Conservation (phyloP, 2,113 vertebrate species). For the Etheostoma cragini region DNA sequence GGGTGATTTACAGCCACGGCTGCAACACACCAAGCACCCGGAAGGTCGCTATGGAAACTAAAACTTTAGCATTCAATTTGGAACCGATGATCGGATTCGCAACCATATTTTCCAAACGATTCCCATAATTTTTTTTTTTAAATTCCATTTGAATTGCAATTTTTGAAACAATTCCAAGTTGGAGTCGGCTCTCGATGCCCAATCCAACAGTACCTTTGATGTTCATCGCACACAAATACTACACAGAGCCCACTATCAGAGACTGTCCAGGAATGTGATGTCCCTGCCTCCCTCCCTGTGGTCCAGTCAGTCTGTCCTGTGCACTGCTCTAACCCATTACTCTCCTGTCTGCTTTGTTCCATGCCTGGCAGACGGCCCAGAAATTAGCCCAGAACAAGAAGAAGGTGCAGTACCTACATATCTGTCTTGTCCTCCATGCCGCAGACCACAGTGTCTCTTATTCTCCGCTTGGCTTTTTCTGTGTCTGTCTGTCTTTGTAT, state of each 20-base stretch:
- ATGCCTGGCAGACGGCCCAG: constrained; percentile 96
- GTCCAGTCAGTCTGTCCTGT: constrained; percentile 35
- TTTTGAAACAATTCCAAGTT: too few species aligned
- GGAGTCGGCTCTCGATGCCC: too few species aligned
- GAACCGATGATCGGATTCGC: too few species aligned
- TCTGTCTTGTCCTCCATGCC: background rate
- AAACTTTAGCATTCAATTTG: too few species aligned
- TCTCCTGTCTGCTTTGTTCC: constrained; percentile 94
- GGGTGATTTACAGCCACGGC: too few species aligned
- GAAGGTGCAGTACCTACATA: constrained; percentile 94
- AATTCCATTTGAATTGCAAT: too few species aligned
- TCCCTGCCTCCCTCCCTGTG: background rate
- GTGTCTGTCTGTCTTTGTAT: background rate
- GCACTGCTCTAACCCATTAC: constrained; percentile 86
- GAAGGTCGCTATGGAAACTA: too few species aligned
- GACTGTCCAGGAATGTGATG: background rate
- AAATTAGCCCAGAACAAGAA: constrained; percentile 99
- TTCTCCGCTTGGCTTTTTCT: background rate
- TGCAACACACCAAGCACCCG: too few species aligned
- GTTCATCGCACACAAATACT: constrained; percentile 1
- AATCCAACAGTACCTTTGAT: background rate
- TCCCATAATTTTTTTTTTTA: too few species aligned
- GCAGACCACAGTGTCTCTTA: background rate
- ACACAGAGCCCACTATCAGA: background rate
- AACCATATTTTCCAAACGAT: too few species aligned